phyloP scores from a whole-genome alignment of 2,113 vertebrate species.

The Arvicanthis niloticus region DNA sequence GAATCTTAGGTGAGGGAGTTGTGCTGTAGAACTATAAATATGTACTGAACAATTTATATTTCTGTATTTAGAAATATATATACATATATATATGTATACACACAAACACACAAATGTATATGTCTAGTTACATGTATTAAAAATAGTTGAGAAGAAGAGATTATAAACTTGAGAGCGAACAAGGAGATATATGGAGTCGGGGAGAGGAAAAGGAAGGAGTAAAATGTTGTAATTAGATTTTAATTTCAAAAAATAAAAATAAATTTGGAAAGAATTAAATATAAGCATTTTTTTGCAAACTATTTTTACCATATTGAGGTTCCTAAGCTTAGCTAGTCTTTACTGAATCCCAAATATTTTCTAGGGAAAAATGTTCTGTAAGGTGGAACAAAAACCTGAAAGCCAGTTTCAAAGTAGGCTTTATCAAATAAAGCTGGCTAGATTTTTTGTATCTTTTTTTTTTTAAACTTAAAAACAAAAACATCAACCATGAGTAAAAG shows the following conservation, averaged over 20 bases:
- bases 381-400: neutral
- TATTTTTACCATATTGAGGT: neutral
- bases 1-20: neutral
- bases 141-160: neutral
- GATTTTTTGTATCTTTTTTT: neutral
- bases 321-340: neutral
- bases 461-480: conserved; percentile 51
- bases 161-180: neutral
- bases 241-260: neutral
- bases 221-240: neutral
- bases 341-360: conserved; percentile 21
- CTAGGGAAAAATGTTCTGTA: neutral
- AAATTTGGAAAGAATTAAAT: neutral
- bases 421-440: neutral
- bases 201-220: neutral
- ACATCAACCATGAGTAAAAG: conserved; percentile 36
- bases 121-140: neutral
- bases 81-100: neutral
- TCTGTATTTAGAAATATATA: neutral
- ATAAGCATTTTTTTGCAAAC: neutral
- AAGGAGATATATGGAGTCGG: neutral
- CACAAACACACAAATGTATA: neutral
- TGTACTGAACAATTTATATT: neutral
- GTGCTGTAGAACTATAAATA: neutral
- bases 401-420: conserved; percentile 39